Evolutionary conservation across 2,888 invertebrate genomes (phyloP), one percentile per base, ranked within the genome.

Genomic region (Volucella bombylans): DNA sequence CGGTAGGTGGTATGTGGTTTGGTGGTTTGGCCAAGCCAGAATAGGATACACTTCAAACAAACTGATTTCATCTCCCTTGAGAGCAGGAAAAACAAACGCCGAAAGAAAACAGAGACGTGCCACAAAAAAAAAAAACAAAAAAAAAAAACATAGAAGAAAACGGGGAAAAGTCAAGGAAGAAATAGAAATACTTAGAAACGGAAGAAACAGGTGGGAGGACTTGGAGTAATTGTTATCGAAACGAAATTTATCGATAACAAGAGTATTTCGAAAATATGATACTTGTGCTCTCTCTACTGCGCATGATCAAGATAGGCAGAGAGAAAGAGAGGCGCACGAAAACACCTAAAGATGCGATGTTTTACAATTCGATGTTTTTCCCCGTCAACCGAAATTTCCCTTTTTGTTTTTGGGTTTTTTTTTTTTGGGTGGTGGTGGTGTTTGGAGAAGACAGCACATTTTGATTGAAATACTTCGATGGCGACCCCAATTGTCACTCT

Each of bases 131-230:
- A 23, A 18, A 55, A 4, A 55, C 2, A 31, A 14, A 9, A 10
- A 6, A 31, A 6, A 31, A 23, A 23, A 23, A 23, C 1, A 1
- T 6, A 6, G 2, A 31, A 31, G 2, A 31, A 31, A 31, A 31
- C 6, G 31, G 12, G 47, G 31, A 65, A 55, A 39, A 49, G 68
- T 41, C 43, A 54, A 57, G 38, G 68, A 11, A 18, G 39, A 43
- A 59, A 38, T 76, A 18, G 15, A 55, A 57, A 64, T 62, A 18
- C 49, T n/a, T 61, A 18, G 11, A 12, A 14, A 43, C 38, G 55
- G 9, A 55, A 45, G 80, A 77, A 81, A 81, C 85, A 85, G 85
- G 85, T 85, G 85, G 85, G 67, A 85, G 52, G 47, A 65, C 49
- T 31, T 31, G 31, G 6, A 6, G 2, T 31, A 31, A 6, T 31